A percentile compares a stretch with the other conserved stretches of the same genome.
Evolutionary conservation across 2,888 invertebrate species (phyloP).

Genomic region (Marasmarcha lunaedactyla): DNA sequence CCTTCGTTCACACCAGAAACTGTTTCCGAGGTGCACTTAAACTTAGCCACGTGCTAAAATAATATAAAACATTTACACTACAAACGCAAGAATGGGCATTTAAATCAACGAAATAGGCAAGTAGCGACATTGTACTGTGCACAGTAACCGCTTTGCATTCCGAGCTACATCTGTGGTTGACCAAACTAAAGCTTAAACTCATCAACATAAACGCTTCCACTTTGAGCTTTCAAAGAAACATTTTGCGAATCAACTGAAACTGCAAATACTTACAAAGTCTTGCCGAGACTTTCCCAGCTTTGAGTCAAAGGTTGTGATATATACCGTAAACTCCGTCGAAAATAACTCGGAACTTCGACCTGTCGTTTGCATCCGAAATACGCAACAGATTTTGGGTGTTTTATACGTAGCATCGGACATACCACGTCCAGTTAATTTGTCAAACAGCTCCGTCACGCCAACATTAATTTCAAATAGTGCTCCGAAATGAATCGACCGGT

Average conservation of each 20-base stretch:
- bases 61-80: no score
- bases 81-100: no score
- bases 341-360: not conserved
- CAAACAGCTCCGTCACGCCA: conserved; percentile 47
- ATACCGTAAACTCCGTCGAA: not conserved
- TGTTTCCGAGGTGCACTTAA: no score
- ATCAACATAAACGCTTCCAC: conserved; percentile 40
- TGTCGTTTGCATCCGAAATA: conserved; percentile 19
- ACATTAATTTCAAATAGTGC: conserved; percentile 67
- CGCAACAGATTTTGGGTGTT: not conserved
- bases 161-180: no score
- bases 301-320: not conserved
- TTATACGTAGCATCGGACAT: conserved; percentile 33
- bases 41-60: no score
- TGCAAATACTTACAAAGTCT: not conserved
- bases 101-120: no score
- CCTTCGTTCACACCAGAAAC: no score
- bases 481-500: conserved; percentile 49
- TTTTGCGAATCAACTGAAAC: not conserved
- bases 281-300: not conserved
- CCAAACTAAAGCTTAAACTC: no score
- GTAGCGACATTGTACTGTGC: no score
- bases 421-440: conserved; percentile 51
- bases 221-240: not conserved
- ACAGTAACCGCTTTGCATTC: no score